Conservation (phyloP, 2,888 invertebrate genomes). For the Torymus tubicola region DNA sequence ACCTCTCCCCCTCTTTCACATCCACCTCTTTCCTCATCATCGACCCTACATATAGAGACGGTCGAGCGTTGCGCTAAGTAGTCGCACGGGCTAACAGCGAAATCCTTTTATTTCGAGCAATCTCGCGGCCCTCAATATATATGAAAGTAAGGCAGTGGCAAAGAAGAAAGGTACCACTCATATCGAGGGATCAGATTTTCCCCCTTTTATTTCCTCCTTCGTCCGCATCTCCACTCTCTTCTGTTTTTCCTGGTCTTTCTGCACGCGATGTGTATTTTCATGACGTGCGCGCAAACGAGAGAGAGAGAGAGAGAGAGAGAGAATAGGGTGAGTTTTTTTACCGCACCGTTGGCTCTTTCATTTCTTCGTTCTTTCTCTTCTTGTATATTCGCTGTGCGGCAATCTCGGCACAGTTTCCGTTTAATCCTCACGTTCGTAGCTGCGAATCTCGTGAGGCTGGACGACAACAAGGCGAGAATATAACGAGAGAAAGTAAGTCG, state of each 20-base stretch:
- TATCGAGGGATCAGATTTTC: slow-evolving; percentile 16
- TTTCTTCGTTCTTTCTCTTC: too few species aligned
- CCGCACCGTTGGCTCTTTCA: too few species aligned
- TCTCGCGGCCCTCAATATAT: not conserved
- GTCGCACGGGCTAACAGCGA: slow-evolving; percentile 36
- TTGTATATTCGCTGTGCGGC: not conserved
- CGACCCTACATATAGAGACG: too few species aligned
- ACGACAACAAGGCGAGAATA: not conserved
- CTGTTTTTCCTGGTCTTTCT: not conserved
- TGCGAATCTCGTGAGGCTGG: not conserved
- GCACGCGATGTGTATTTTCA: too few species aligned
- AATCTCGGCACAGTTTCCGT: slow-evolving; percentile 7
- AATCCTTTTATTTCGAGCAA: slow-evolving; percentile 52
- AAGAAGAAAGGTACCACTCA: slow-evolving; percentile 1
- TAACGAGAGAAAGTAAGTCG: slow-evolving; percentile 20
- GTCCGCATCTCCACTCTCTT: not conserved
- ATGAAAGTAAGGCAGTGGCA: not conserved
- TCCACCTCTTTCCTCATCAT: too few species aligned
- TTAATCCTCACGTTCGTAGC: slow-evolving; percentile 22
- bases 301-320: too few species aligned
- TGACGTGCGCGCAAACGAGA: too few species aligned
- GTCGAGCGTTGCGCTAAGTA: slow-evolving; percentile 28
- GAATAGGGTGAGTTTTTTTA: too few species aligned
- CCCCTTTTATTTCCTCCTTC: not conserved
- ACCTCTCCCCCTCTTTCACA: too few species aligned